phyloP scores from a whole-genome alignment of 2,888 invertebrate genomes.

The Cephus rjabovi region DNA sequence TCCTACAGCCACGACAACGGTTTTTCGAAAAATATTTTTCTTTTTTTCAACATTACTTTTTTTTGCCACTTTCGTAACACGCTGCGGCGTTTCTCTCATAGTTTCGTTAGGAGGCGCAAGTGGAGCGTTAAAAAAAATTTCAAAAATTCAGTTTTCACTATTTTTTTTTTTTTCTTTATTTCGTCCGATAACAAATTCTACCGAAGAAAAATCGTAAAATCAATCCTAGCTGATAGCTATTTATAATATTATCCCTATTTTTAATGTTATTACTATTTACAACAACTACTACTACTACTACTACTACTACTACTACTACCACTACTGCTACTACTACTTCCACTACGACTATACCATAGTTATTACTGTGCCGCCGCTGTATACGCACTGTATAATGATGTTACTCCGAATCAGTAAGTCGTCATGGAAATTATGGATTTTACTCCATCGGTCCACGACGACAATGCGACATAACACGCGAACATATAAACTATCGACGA shows the following conservation, averaged over 20 bases:
- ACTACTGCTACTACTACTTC: conserved; percentile 5
- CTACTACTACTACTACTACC: conserved; percentile 27
- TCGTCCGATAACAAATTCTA: not conserved
- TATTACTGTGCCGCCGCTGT: conserved; percentile 4
- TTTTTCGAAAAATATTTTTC: not conserved
- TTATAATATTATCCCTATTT: conserved; percentile 8
- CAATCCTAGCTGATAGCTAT: conserved; percentile 8
- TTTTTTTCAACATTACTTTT: not conserved
- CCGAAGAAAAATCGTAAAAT: not conserved
- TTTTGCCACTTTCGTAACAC: not conserved
- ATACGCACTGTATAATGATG: conserved; percentile 1
- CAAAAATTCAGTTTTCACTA: not conserved
- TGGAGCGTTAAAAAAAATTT: not conserved
- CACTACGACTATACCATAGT: not conserved
- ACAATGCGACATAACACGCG: conserved; percentile 2
- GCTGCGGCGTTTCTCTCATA: not conserved
- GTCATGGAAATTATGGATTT: not conserved
- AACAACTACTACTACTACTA: conserved; percentile 13
- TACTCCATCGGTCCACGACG: not conserved
- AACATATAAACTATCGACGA: conserved; percentile 8
- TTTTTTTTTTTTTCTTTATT: not conserved
- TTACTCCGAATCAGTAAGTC: not conserved
- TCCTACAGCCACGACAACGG: not conserved
- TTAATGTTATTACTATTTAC: conserved; percentile 4
- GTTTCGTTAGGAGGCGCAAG: too few species aligned